phyloP scores from a whole-genome alignment of 2,797 vertebrate genomes.

The Chelon labrosus region DNA sequence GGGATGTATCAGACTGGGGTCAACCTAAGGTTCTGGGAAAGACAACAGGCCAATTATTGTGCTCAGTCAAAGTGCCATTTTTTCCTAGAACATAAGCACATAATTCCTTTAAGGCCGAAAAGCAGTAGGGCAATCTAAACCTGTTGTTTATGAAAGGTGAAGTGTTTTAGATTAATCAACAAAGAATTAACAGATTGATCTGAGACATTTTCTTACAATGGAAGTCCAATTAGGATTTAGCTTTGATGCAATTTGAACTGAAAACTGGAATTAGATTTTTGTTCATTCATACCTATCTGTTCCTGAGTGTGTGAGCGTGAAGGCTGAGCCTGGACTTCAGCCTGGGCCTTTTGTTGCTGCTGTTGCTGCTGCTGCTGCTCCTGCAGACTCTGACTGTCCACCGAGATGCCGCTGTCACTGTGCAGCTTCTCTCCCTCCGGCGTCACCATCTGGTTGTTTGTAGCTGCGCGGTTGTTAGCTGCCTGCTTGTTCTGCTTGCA shows the following conservation, averaged over 20 bases:
- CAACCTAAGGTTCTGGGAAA: constrained; percentile 4
- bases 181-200: too few species aligned
- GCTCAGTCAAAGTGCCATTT: background rate
- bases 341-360: constrained; percentile 84
- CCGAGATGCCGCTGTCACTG: constrained; percentile 98
- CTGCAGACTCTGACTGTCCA: constrained; percentile 97
- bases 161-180: background rate
- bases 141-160: background rate
- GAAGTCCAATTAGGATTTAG: too few species aligned
- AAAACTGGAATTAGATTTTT: too few species aligned
- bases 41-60: constrained; percentile 5
- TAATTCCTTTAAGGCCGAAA: background rate
- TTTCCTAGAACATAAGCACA: background rate
- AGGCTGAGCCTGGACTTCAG: constrained; percentile 82
- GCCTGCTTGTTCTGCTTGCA: constrained; percentile 98
- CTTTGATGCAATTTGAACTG: background rate
- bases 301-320: constrained; percentile 84
- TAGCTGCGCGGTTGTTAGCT: constrained; percentile 91
- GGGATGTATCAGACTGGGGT: constrained; percentile 11
- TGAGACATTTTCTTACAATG: too few species aligned
- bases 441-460: constrained; percentile 94
- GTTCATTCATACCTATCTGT: constrained; percentile 76
- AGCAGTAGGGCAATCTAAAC: background rate
- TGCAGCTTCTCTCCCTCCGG: constrained; percentile 98
- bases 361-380: constrained; percentile 88